Evolutionary conservation across 1,140 invertebrate genomes (phyloP).

Genomic region (Himalopsyche phryganea): DNA sequence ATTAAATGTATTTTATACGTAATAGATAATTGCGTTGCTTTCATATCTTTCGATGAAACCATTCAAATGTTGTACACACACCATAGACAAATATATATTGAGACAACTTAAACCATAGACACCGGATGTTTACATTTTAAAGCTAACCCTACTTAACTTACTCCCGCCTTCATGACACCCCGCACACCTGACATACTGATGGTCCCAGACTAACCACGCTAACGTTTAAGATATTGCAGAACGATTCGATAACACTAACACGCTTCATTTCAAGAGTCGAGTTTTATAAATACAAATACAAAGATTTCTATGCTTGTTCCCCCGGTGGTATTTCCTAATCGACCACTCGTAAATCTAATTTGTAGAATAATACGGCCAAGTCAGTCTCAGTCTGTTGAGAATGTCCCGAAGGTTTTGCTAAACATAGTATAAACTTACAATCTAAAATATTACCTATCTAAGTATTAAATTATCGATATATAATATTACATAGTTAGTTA

Average conservation of each 20-base stretch:
- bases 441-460: constrained; percentile 1
- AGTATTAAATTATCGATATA: constrained; percentile 21
- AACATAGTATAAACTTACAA: background rate
- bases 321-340: background rate
- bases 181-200: background rate
- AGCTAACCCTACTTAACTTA: constrained; percentile 1
- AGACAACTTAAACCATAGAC: constrained; percentile 9
- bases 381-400: constrained; percentile 31
- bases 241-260: background rate
- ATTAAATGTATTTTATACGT: constrained; percentile 11
- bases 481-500: constrained; percentile 1
- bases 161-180: background rate
- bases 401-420: constrained; percentile 3
- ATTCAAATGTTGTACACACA: background rate
- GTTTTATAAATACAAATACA: background rate
- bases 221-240: background rate
- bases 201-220: background rate
- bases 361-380: constrained; percentile 26
- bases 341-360: background rate
- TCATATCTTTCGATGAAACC: background rate
- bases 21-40: background rate
- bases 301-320: no score
- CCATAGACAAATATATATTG: background rate
- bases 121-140: constrained; percentile 11
- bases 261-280: background rate